Percentiles rank a stretch among this genome's conserved stretches.
Conservation (phyloP, 1,140 invertebrate species). For the Drosophila equinoxialis region DNA sequence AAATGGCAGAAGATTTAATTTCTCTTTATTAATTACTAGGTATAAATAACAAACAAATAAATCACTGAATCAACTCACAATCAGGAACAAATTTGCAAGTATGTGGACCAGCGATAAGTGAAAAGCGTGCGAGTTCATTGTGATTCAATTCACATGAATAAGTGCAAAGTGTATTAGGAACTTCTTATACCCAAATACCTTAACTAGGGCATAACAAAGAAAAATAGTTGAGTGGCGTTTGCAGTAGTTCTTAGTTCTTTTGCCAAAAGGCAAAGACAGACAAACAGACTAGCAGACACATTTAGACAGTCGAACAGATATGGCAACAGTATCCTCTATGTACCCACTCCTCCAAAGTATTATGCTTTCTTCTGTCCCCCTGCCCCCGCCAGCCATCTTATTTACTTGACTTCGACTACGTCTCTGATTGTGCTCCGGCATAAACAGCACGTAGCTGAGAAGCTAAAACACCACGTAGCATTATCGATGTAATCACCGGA, state of each 20-base stretch:
- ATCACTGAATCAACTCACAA: too few species aligned
- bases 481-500: conserved; percentile 83
- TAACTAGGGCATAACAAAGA: conserved; percentile 49
- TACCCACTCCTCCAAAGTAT: neutral
- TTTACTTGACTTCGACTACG: conserved; percentile 29
- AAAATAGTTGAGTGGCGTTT: conserved; percentile 58
- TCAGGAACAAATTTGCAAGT: neutral
- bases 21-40: too few species aligned
- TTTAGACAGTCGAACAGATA: conserved; percentile 49
- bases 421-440: conserved; percentile 25
- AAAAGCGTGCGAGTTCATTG: neutral
- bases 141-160: conserved; percentile 3
- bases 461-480: conserved; percentile 82
- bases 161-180: conserved; percentile 8
- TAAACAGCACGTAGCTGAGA: conserved; percentile 71
- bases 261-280: conserved; percentile 49
- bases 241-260: conserved; percentile 45
- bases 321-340: conserved; percentile 62
- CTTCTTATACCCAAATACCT: neutral
- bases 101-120: neutral
- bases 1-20: too few species aligned
- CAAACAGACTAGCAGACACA: conserved; percentile 25
- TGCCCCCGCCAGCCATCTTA: conserved; percentile 4
- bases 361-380: too few species aligned
- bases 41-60: too few species aligned